Percentiles rank a stretch among this genome's conserved stretches.
These are phyloP conservation scores for Macaca fascicularis DNA, from an alignment of 2,113 vertebrate species.

Conservation along the genomic window T2T-MFA8v1.1 NC_088388.1:87021001-87021500, in stretches of 20 bases:
- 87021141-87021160: neutral
- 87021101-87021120: neutral
- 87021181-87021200: neutral
- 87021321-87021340: neutral
- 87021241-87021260: neutral
- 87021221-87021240: neutral
- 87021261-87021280: neutral
- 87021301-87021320: neutral
- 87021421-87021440: neutral
- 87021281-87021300: neutral
- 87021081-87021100: neutral
- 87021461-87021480: neutral
- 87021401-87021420: neutral
- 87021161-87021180: neutral
- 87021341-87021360: neutral
- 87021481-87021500: neutral
- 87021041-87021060: neutral
- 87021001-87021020: neutral
- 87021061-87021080: neutral
- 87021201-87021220: neutral
- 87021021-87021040: neutral
- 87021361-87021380: neutral
- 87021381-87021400: neutral
- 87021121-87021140: neutral
- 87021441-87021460: neutral